Evolutionary conservation across 2,113 vertebrate genomes (phyloP), one percentile per base, ranked within the genome.

Genomic region (Pseudopipra pipra): DNA sequence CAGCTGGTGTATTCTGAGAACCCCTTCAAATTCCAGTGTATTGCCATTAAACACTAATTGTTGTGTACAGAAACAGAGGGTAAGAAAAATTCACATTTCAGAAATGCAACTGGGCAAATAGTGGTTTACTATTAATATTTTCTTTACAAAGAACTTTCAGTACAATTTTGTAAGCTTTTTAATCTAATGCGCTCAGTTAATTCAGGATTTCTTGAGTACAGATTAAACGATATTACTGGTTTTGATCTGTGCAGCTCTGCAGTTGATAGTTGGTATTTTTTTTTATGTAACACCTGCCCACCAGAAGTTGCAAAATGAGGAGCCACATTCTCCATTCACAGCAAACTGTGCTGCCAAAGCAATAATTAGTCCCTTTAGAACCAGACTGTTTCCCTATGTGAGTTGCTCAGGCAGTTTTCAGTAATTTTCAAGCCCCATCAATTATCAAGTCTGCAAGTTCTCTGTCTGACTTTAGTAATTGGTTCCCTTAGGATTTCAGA

Each of bases 1-100:
- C 7, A 41, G 8, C 12, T 62, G 11, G 1, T 49, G 8, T 44
- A 3, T 54, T 14, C 14, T 22, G 28, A 46, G 39, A 89, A n/a
- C 4, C 3, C 11, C 5, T 86, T 77, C 8, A 27, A 15, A 46
- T 17, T 51, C 5, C n/a, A 33, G 9, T 27, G 12, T 37, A 4
- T n/a, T 76, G 10, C 23, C 9, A 11, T 39, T 76, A 27, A 78
- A 63, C 14, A 31, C 2, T 37, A 8, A 4, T 30, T 0, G 2
- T 27, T 4, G 2, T 2, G 0, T 30, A 2, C 35, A 17, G 39
- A 21, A 75, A 4, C 5, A 47, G 28, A 46, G 11, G 3, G 2
- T 28, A 37, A 28, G 17, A 12, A 92, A 70, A 58, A 17, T 4
- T 61, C 2, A 2, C 5, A 6, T 61, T 65, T 90, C 31, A 52